Base-by-base conservation (phyloP, 2,797 vertebrate species). In the Euthynnus affinis region DNA sequence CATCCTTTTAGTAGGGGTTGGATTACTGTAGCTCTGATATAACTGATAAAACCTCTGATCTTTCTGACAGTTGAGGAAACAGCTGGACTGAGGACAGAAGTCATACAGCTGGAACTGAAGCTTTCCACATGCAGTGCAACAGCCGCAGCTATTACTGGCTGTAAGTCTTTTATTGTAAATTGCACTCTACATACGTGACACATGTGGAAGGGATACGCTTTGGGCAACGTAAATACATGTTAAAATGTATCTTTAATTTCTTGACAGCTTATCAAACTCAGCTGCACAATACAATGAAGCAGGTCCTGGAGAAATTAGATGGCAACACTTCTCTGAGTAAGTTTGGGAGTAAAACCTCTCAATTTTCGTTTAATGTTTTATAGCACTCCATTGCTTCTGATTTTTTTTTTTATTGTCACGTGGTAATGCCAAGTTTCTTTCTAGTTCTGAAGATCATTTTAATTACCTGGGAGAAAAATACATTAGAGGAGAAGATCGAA, bases 381-480 rank as follows among this genome's bases (percentile, higher is more conserved):
- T 5, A 13, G 1, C 8, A 32, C 20, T 3, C 0, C 1, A 23
- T 52, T 49, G 4, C 6, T 58, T 27, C 23, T 7, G 22, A 15
- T 10, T 25, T 9, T 8, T 20, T 29, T 56, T 3, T 8, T 20
- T 29, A 51, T 3, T 9, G 5, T 23, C 10, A 23, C 6, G 7
- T 18, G 3, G 0, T 10, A 13, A 52, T 14, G 14, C 20, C 40
- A 14, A 23, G 1, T 15, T 57, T 61, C 0, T 74, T 61, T 68
- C 22, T 67, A 92, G 93, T 88, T 40, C 32, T 93, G 51, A 76
- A 88, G 62, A 58, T 34, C 32, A 32, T 80, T 32, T 1, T 9
- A n/a, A 64, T 89, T 27, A 84, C 10, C 20, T 73, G 66, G 13
- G 82, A 89, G 5, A 56, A 76, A 25, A 57, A 5, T 9, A 3